Conservation (phyloP, 1,140 invertebrate genomes). For the Drosophila triauraria region DNA sequence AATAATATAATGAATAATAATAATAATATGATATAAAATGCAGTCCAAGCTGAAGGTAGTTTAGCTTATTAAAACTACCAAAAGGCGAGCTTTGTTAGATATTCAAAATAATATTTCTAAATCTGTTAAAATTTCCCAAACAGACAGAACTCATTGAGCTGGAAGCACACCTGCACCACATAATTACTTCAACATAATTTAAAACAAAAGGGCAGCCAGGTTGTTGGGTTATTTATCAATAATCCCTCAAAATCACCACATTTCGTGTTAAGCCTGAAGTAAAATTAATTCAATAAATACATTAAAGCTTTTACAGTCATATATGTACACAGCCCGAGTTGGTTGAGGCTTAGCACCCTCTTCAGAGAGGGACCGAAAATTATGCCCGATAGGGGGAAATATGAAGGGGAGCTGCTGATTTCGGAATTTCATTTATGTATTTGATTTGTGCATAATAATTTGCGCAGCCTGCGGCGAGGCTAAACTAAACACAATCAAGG, state of each 20-base stretch:
- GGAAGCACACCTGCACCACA: not conserved
- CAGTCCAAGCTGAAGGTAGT: too few relatives aligned
- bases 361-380: not conserved
- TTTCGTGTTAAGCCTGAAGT: too few relatives aligned
- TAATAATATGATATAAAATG: too few relatives aligned
- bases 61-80: too few relatives aligned
- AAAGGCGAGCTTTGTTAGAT: not conserved
- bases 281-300: not conserved
- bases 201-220: not conserved
- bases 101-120: not conserved
- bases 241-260: too few relatives aligned
- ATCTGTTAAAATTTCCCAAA: not conserved
- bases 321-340: too few relatives aligned
- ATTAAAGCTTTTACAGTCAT: not conserved
- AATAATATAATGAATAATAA: too few relatives aligned
- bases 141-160: not conserved
- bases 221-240: not conserved
- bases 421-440: constrained; percentile 63
- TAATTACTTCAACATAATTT: not conserved
- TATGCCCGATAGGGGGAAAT: not conserved
- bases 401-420: constrained; percentile 16
- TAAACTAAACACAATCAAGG: constrained; percentile 63
- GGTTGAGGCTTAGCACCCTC: not conserved
- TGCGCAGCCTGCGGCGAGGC: constrained; percentile 55
- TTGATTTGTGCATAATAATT: constrained; percentile 81